Evolutionary conservation across 2,888 invertebrate genomes (phyloP), one percentile per base, ranked within the genome.

Genomic region (Brachyopa scutellaris): DNA sequence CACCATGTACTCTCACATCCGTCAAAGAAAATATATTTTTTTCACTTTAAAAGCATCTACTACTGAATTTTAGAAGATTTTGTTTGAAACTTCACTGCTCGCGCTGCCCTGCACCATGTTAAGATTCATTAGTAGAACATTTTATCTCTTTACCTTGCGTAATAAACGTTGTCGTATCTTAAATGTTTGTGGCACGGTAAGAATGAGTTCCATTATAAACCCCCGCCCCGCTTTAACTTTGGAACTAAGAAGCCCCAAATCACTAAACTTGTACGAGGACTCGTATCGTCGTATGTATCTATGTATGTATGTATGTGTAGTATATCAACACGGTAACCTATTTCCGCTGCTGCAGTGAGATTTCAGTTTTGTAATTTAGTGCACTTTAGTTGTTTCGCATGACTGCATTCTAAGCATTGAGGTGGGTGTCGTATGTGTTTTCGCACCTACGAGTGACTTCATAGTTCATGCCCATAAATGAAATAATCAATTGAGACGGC

Each of bases 301-400:
- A n/a, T n/a, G n/a, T n/a, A n/a, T n/a, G n/a, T n/a, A n/a, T n/a
- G n/a, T n/a, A n/a, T n/a, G n/a, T n/a, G n/a, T n/a, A n/a, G n/a
- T n/a, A n/a, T n/a, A n/a, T 33, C 26, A 53, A 36, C 21, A 31
- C 21, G 11, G 33, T n/a, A 53, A 33, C 53, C 55, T 15, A 57
- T 23, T 57, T 57, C 9, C 26, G 23, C 23, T 36, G 4, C 5
- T 23, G 11, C 13, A 36, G n/a, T 23, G 23, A 23, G 23, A 15
- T 23, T 36, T 62, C 21, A n/a, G 13, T 15, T 47, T 62, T 33
- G 36, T 47, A 15, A 47, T 47, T 47, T 23, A 31, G 45, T 23
- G 42, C 45, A 61, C 42, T 61, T 61, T 13, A 21, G 62, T 33
- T 62, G 33, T 33, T 23, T 13, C 9, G 45, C 47, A 47, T 21